Evolutionary conservation across 1,140 invertebrate genomes (phyloP), one percentile per base, ranked within the genome.

Genomic region (Ceratoteleas bidentatus): DNA sequence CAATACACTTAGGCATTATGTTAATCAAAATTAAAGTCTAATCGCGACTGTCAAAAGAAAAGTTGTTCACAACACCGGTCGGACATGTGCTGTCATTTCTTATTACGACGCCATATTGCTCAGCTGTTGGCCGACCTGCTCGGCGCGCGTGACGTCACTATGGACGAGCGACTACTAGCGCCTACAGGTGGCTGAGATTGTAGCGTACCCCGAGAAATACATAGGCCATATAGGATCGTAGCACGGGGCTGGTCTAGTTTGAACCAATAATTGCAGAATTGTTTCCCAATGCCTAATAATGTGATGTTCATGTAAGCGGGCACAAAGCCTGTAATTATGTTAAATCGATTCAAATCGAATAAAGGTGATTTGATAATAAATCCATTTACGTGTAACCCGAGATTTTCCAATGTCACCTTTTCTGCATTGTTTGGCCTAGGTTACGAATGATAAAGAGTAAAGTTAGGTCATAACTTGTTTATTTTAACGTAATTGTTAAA

Each of bases 1-100:
- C 34, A 40, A 50, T 52, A 36, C 66, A 69, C 45, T 58, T 69
- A 0, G 54, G 54, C 66, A 69, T 69, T 38, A 8, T 45, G 10
- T 24, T 36, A 16, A 40, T 2, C 24, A 1, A 2, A 57, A 14
- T 2, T 40, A 7, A 50, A n/a, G n/a, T n/a, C n/a, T n/a, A n/a
- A 7, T 16, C 16, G 3, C 16, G 6, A 50, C 49, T 6, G 13
- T 13, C 10, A 45, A 45, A 45, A n/a, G 10, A n/a, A 45, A 45
- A 15, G 16, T 16, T 16, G 14, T 50, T 50, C 8, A 50, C 16
- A 50, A 16, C 10, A 14, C 13, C 13, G 10, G 45, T 6, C 9
- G 40, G n/a, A 10, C 40, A 14, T 16, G 14, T 16, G 14, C 24
- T 52, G 6, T 24, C 8, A 24, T 14, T 9, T 24, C 40, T 58